A percentile compares a stretch with the other conserved stretches of the same genome.
These are phyloP conservation scores for Bubo blakistoni DNA, from an alignment of 2,113 vertebrate genomes.

Conservation along the genomic window DNA sequence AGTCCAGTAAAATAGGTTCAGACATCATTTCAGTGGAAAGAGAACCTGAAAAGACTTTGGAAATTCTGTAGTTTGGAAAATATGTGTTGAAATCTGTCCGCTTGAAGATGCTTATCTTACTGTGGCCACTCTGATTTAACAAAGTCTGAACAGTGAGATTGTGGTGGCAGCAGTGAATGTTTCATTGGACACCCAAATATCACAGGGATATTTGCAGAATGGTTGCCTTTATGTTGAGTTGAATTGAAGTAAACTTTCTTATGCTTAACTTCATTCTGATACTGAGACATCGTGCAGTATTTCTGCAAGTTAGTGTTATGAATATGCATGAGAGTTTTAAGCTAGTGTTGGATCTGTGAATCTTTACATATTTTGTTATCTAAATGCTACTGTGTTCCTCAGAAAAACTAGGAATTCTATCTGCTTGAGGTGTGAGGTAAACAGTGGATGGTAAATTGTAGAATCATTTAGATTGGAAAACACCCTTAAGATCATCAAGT, in stretches of 20 bases:
- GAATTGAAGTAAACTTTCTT: background rate
- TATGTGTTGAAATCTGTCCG: background rate
- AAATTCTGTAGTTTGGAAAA: background rate
- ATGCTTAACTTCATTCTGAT: background rate
- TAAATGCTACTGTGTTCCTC: background rate
- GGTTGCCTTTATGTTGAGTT: background rate
- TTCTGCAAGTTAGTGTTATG: background rate
- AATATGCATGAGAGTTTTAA: background rate
- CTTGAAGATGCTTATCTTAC: fast-evolving
- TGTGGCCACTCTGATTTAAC: background rate
- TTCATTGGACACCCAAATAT: background rate
- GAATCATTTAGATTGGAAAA: background rate
- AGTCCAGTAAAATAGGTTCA: background rate
- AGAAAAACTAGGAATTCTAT: background rate
- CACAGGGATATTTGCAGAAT: background rate
- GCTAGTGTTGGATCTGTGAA: background rate
- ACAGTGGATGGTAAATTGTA: background rate
- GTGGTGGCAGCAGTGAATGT: background rate
- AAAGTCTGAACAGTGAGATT: background rate
- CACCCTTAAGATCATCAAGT: no score
- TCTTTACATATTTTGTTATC: background rate
- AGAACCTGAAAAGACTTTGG: background rate
- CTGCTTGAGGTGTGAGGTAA: background rate
- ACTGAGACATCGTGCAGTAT: background rate
- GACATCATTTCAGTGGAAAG: background rate